Evolutionary conservation across 2,888 invertebrate genomes (phyloP), one percentile per base, ranked within the genome.

Genomic region (Tinea pellionella): DNA sequence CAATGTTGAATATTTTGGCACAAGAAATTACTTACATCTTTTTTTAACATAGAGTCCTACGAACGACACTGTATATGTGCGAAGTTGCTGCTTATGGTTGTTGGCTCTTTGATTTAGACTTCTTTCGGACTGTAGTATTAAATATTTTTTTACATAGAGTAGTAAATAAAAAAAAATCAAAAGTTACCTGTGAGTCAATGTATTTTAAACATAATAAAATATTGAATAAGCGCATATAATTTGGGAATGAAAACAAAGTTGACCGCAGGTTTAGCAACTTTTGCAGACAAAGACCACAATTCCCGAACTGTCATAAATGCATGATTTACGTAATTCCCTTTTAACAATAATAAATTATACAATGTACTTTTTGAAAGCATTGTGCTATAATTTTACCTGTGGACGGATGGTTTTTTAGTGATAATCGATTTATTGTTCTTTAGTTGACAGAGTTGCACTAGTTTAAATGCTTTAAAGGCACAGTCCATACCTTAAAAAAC

Each of bases 241-340:
- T 53, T 24, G 53, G 18, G 53, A 18, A 53, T 24, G 18, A 18
- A 53, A 53, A 53, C 68, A 70, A 73, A 72, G 73, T 74, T 68
- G 69, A 77, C 72, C 72, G 73, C 74, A 75, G 68, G 63, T 67
- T 63, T 63, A 62, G 67, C 71, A 72, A 69, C 67, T 68, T 72
- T 67, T 66, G 73, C 73, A 82, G 77, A 83, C 85, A 84, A 82
- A 77, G 74, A 30, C 2, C 30, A 57, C 71, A 66, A 67, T 68
- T 71, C 71, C 75, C 72, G 69, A 69, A 68, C 73, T 82, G 87
- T 86, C 87, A 86, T 87, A 87, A 87, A 87, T 81, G 71, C 72
- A 81, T 87, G 87, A 87, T 87, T 86, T 87, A 87, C 82, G 78
- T 82, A 78, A 83, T 81, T 78, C 79, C 76, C 75, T 77, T 73